Conservation (phyloP, 2,797 vertebrate genomes). For the Chelmon rostratus region DNA sequence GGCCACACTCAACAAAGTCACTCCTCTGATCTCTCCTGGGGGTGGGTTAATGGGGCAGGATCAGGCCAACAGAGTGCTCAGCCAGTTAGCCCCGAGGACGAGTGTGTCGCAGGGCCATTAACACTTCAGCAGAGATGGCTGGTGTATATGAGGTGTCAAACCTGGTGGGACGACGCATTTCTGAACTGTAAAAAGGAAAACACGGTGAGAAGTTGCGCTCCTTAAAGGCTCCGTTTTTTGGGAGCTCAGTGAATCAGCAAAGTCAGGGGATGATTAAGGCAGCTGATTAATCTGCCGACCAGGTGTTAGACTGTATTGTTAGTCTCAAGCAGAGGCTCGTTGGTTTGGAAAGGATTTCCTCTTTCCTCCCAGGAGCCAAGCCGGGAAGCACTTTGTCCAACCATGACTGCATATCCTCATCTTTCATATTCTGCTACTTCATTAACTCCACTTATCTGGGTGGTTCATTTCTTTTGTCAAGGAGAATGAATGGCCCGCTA, state of each 20-base stretch:
- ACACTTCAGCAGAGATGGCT: slow-evolving; percentile 42
- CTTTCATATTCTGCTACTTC: slow-evolving; percentile 54
- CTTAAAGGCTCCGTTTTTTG: not conserved
- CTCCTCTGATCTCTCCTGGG: slow-evolving; percentile 79
- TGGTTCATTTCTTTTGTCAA: slow-evolving; percentile 45
- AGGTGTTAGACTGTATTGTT: slow-evolving; percentile 44
- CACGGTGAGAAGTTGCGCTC: not conserved
- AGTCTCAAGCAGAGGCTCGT: slow-evolving; percentile 36
- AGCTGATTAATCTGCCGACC: slow-evolving; percentile 23
- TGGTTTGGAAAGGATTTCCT: slow-evolving; percentile 71
- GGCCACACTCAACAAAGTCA: slow-evolving; percentile 52
- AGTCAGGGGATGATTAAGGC: slow-evolving; percentile 3
- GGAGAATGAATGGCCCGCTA: slow-evolving; percentile 30
- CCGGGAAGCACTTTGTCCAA: slow-evolving; percentile 38
- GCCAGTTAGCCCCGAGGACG: slow-evolving; percentile 41
- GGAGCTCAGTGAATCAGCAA: not conserved
- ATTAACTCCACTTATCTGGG: slow-evolving; percentile 58
- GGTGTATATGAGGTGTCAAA: slow-evolving; percentile 63
- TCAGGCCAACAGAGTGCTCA: slow-evolving; percentile 57
- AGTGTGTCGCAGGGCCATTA: slow-evolving; percentile 59
- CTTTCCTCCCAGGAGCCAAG: slow-evolving; percentile 56
- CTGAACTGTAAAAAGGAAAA: slow-evolving; percentile 30
- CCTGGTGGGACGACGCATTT: slow-evolving; percentile 32
- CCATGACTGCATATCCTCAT: slow-evolving; percentile 43
- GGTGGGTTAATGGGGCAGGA: slow-evolving; percentile 64